Conservation (phyloP, 1,140 invertebrate species). For the Drosophila orena region DNA sequence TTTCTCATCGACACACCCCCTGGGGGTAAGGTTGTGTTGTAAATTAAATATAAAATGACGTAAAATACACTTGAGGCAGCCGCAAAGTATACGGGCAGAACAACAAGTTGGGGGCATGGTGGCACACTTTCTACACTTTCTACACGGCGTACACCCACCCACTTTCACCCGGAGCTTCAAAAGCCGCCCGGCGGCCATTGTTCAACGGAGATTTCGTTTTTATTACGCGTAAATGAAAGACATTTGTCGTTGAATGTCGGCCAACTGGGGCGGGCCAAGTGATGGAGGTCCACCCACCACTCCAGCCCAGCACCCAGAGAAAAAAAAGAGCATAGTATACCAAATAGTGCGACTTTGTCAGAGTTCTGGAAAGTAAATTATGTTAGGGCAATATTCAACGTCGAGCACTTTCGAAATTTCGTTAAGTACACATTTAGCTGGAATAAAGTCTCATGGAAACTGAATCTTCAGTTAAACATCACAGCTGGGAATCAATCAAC, state of each 20-base stretch:
- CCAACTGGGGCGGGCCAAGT: background rate
- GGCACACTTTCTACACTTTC: background rate
- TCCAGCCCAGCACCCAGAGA: background rate
- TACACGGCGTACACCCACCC: background rate
- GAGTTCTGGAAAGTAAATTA: no score
- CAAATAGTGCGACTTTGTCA: no score
- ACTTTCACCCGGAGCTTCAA: conserved; percentile 24
- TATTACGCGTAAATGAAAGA: conserved; percentile 76
- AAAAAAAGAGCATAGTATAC: background rate
- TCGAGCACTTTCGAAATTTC: no score
- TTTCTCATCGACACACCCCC: background rate
- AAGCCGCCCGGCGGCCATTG: conserved; percentile 59
- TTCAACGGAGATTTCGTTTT: conserved; percentile 65
- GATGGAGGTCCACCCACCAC: background rate
- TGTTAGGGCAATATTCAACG: no score
- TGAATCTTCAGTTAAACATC: no score
- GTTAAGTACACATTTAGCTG: no score
- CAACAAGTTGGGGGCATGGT: conserved; percentile 48
- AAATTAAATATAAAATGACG: conserved; percentile 68
- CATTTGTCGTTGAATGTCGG: conserved; percentile 61
- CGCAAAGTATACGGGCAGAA: conserved; percentile 30
- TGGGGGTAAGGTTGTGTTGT: conserved; percentile 13
- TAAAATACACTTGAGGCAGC: conserved; percentile 64
- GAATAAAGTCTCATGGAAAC: no score
- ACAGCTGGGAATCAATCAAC: no score